Evolutionary conservation across 2,888 invertebrate genomes (phyloP).

Genomic region (Beris morrisii): DNA sequence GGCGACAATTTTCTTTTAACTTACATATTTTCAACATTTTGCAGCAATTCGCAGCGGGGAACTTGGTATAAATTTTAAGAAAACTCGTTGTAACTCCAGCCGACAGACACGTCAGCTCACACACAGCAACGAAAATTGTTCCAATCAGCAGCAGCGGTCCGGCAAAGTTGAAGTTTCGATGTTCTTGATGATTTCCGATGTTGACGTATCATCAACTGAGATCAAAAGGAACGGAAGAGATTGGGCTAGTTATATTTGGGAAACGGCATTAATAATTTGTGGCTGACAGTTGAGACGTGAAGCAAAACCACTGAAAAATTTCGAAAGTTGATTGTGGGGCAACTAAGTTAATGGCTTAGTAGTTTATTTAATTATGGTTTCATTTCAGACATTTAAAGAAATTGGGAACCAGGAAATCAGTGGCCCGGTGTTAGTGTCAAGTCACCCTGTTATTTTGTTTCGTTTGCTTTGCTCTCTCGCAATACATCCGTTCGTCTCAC

Average conservation of each 20-base stretch:
- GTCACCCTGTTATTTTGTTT: too few relatives aligned
- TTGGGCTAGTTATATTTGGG: neutral
- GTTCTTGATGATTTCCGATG: slow-evolving; percentile 4
- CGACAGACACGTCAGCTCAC: slow-evolving; percentile 26
- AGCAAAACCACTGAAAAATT: too few relatives aligned
- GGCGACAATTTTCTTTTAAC: neutral
- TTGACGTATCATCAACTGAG: too few relatives aligned
- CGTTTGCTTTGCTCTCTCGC: too few relatives aligned
- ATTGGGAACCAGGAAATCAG: too few relatives aligned
- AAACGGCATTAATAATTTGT: slow-evolving; percentile 6
- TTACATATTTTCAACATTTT: slow-evolving; percentile 31
- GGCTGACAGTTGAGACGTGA: neutral
- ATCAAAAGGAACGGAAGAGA: neutral
- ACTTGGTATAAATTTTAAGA: neutral
- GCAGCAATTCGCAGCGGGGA: neutral
- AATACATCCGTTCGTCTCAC: too few relatives aligned
- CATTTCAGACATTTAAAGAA: too few relatives aligned
- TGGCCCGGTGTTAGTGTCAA: too few relatives aligned
- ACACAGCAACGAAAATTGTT: slow-evolving; percentile 13
- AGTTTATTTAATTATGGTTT: too few relatives aligned
- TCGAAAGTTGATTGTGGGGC: too few relatives aligned
- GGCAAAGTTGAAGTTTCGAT: slow-evolving; percentile 6
- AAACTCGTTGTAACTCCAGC: neutral
- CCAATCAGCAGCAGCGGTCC: slow-evolving; percentile 5
- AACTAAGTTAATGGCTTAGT: too few relatives aligned